These are phyloP conservation scores for Eupithecia inturbata DNA, from an alignment of 2,888 invertebrate species.

Conservation along the genomic window DNA sequence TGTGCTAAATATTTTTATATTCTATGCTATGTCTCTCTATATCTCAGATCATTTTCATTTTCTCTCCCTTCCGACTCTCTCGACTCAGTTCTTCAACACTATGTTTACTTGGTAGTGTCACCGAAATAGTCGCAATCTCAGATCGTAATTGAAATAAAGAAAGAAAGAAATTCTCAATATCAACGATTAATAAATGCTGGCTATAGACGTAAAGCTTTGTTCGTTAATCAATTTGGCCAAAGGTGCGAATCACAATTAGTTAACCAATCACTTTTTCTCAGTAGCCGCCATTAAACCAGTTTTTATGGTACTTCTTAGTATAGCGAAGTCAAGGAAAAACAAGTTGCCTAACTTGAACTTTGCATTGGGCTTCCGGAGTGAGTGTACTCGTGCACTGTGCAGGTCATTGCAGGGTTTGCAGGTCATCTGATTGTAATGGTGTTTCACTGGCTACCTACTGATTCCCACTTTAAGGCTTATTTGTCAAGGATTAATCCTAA, in stretches of 20 bases:
- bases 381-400: slow-evolving; percentile 1
- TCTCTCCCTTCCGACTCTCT: neutral
- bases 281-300: slow-evolving; percentile 7
- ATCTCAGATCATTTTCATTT: neutral
- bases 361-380: slow-evolving; percentile 24
- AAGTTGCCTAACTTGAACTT: slow-evolving; percentile 31
- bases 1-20: no score
- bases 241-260: slow-evolving; percentile 1
- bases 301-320: slow-evolving; percentile 14
- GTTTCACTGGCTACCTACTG: neutral
- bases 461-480: neutral
- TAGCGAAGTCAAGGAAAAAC: slow-evolving; percentile 29
- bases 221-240: neutral
- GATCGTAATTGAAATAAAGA: no score
- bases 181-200: neutral
- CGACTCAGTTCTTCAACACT: neutral
- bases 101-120: neutral
- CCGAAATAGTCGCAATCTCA: neutral
- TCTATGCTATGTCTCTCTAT: no score
- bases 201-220: neutral
- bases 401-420: slow-evolving; percentile 19
- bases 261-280: slow-evolving; percentile 12
- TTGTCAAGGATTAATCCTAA: neutral
- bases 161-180: neutral
- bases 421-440: slow-evolving; percentile 9